Conservation (phyloP, 2,797 vertebrate genomes). For the Eutrigla gurnardus region DNA sequence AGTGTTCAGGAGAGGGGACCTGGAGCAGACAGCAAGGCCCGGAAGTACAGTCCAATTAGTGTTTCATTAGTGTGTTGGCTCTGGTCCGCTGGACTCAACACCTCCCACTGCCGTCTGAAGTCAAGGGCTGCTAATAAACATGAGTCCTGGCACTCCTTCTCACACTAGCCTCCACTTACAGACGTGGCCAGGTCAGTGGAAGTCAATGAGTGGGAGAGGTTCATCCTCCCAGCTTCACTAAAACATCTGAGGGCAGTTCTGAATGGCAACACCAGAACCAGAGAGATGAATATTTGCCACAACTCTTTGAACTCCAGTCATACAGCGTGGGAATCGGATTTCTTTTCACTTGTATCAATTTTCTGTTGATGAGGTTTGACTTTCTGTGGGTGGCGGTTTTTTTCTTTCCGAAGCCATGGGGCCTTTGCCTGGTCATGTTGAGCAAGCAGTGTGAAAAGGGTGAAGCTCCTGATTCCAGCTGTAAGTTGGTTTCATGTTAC, state of each 20-base stretch:
- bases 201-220: slow-evolving; percentile 19
- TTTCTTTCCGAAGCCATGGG: slow-evolving; percentile 16
- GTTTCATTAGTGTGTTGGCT: slow-evolving; percentile 75
- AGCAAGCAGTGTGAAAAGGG: too few species aligned
- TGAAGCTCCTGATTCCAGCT: slow-evolving; percentile 7
- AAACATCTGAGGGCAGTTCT: slow-evolving; percentile 5
- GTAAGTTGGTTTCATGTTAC: slow-evolving; percentile 3
- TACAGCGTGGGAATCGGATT: not conserved
- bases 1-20: slow-evolving; percentile 36
- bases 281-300: not conserved
- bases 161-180: slow-evolving; percentile 52
- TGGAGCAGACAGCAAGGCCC: slow-evolving; percentile 39
- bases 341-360: slow-evolving; percentile 12
- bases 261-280: not conserved
- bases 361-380: slow-evolving; percentile 13
- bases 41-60: slow-evolving; percentile 70
- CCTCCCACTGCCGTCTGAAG: slow-evolving; percentile 46
- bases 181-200: slow-evolving; percentile 23
- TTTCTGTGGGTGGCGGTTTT: slow-evolving; percentile 33
- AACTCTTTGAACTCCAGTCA: not conserved
- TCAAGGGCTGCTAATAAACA: slow-evolving; percentile 28
- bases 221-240: slow-evolving; percentile 18
- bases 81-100: slow-evolving; percentile 49
- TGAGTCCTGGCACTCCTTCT: slow-evolving; percentile 50
- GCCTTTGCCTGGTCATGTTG: slow-evolving; percentile 18